These are phyloP conservation scores for Sceliomorpha sp. DNA, from an alignment of 2,888 invertebrate species.

Conservation along the genomic window DNA sequence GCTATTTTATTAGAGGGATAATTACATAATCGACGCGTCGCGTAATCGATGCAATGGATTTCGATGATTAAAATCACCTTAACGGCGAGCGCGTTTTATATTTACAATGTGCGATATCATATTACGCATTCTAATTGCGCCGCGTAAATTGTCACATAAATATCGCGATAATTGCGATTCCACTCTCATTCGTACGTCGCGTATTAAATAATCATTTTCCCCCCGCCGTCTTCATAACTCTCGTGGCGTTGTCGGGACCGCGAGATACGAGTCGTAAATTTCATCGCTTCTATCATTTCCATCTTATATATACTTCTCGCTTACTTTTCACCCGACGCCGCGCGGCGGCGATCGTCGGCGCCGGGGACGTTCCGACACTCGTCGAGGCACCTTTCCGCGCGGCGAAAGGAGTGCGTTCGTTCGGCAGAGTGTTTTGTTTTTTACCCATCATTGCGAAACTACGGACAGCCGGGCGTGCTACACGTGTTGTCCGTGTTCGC, in stretches of 20 bases:
- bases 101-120: constrained; percentile 22
- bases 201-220: constrained; percentile 52
- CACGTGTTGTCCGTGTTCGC: too few species aligned
- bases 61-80: too few species aligned
- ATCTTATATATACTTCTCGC: constrained; percentile 44
- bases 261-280: constrained; percentile 41
- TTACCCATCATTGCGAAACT: too few species aligned
- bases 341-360: constrained; percentile 8
- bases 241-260: constrained; percentile 13
- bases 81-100: too few species aligned
- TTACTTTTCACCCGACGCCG: constrained; percentile 18
- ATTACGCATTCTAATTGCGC: constrained; percentile 51
- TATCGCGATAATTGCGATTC: constrained; percentile 50
- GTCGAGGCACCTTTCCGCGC: too few species aligned
- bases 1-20: too few species aligned
- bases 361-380: constrained; percentile 9
- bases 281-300: constrained; percentile 41
- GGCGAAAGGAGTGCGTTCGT: not conserved
- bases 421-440: constrained; percentile 7
- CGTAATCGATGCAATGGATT: too few species aligned
- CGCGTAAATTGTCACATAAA: constrained; percentile 52
- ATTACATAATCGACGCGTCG: too few species aligned
- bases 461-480: too few species aligned
- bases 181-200: constrained; percentile 40
- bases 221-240: constrained; percentile 30